phyloP scores from a whole-genome alignment of 2,113 vertebrate genomes.

The Garra rufa region DNA sequence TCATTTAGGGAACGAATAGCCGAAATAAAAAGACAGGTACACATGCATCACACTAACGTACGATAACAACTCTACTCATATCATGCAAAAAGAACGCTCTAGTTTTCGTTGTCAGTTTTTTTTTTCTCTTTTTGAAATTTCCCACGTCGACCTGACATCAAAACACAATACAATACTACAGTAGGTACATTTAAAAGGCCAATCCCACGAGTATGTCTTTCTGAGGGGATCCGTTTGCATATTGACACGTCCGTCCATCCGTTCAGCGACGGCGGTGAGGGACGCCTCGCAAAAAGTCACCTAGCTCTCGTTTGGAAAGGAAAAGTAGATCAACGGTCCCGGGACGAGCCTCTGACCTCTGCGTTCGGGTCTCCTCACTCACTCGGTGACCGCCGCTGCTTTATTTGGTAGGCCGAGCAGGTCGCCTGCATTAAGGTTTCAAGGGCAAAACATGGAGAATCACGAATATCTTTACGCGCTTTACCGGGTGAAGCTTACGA shows the following conservation, averaged over 20 bases:
- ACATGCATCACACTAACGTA: slow-evolving; percentile 88
- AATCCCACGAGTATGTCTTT: slow-evolving; percentile 81
- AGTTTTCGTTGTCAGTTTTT: slow-evolving; percentile 65
- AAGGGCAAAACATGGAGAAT: slow-evolving; percentile 43
- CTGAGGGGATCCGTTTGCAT: slow-evolving; percentile 70
- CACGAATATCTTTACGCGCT: background rate
- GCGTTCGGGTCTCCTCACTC: background rate
- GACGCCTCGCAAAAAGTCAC: slow-evolving; percentile 17
- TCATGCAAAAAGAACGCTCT: slow-evolving; percentile 89
- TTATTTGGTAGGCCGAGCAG: slow-evolving; percentile 47
- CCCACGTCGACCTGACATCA: slow-evolving; percentile 83
- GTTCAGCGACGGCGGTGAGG: slow-evolving; percentile 69
- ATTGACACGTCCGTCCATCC: slow-evolving; percentile 76
- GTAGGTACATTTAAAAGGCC: slow-evolving; percentile 84
- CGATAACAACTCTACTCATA: slow-evolving; percentile 81
- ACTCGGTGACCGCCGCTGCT: background rate
- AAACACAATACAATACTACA: slow-evolving; percentile 83
- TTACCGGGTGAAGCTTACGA: background rate
- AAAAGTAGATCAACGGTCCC: slow-evolving; percentile 21
- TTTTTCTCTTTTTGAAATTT: slow-evolving; percentile 70
- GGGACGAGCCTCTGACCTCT: background rate
- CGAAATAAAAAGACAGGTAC: slow-evolving; percentile 78
- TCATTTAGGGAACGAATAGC: slow-evolving; percentile 62
- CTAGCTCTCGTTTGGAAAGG: background rate
- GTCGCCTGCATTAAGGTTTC: slow-evolving; percentile 39